Conservation (phyloP, 2,797 vertebrate species). For the Alfaro cultratus region DNA sequence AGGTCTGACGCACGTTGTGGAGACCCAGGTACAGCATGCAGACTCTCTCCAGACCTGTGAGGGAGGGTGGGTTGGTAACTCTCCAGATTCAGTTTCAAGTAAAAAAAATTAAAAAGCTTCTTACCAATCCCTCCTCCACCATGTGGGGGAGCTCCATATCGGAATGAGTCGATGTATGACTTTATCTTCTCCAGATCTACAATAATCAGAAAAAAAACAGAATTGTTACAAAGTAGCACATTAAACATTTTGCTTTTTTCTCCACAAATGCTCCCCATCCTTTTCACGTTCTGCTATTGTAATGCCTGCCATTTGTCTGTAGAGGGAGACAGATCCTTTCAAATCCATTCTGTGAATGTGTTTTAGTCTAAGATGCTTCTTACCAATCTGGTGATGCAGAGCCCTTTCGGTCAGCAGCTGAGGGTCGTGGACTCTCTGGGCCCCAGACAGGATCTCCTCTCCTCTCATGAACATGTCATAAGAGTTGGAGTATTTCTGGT, state of each 20-base stretch:
- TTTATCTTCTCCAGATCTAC: slow-evolving; percentile 99
- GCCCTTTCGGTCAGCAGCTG: slow-evolving; percentile 94
- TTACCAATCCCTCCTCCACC: slow-evolving; percentile 97
- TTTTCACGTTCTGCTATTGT: neutral
- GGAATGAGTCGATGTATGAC: slow-evolving; percentile 96
- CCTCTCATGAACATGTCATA: slow-evolving; percentile 99
- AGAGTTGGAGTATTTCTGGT: slow-evolving; percentile 95
- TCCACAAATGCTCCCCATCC: neutral
- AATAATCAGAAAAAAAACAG: neutral
- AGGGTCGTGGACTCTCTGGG: slow-evolving; percentile 95
- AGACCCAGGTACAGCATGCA: slow-evolving; percentile 97
- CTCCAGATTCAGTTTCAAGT: neutral
- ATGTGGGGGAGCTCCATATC: slow-evolving; percentile 95
- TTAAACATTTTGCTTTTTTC: neutral
- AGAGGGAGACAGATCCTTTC: slow-evolving; percentile 50
- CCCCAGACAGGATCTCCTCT: slow-evolving; percentile 97
- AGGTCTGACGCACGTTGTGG: slow-evolving; percentile 96
- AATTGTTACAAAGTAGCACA: neutral
- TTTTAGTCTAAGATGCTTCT: neutral
- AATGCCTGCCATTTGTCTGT: slow-evolving; percentile 7
- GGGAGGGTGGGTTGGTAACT: slow-evolving; percentile 4
- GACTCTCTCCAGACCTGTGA: slow-evolving; percentile 93
- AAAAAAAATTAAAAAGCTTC: slow-evolving; percentile 7
- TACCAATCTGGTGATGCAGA: slow-evolving; percentile 90
- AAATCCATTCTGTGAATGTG: neutral